Conservation (phyloP, 1,140 invertebrate species). For the Zeugodacus cucurbitae region DNA sequence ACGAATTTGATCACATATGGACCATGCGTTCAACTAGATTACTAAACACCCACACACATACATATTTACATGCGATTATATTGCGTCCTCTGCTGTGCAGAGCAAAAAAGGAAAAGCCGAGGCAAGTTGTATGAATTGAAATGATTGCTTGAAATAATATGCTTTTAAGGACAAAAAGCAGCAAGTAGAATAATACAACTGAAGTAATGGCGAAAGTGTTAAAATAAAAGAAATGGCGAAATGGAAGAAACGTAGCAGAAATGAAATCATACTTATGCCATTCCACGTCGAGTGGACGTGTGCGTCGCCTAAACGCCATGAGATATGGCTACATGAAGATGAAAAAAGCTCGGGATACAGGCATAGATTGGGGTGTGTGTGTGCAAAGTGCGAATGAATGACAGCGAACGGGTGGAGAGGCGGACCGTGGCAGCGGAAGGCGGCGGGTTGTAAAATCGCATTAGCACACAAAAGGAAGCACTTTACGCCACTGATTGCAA, state of each 20-base stretch:
- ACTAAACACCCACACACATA: background rate
- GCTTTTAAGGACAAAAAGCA: slow-evolving; percentile 7
- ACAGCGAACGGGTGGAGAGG: background rate
- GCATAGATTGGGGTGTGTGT: background rate
- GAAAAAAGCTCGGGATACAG: background rate
- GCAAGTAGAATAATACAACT: background rate
- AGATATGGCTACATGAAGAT: background rate
- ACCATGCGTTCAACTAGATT: no score
- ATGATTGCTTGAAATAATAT: slow-evolving; percentile 40
- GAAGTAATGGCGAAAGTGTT: slow-evolving; percentile 11
- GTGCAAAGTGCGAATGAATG: slow-evolving; percentile 1
- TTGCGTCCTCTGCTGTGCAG: background rate
- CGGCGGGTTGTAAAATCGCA: slow-evolving; percentile 34
- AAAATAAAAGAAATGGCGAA: slow-evolving; percentile 11
- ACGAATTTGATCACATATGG: no score
- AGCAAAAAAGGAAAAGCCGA: background rate
- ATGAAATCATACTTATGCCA: slow-evolving; percentile 20
- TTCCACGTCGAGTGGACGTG: background rate
- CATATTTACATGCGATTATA: background rate
- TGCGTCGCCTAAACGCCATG: background rate
- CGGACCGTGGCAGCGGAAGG: background rate
- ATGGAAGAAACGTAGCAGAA: background rate
- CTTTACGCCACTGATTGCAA: slow-evolving; percentile 36
- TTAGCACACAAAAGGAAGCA: slow-evolving; percentile 37
- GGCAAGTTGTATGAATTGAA: background rate